These are phyloP conservation scores for Lingula anatina DNA, from an alignment of 2,888 invertebrate species.

Conservation along the genomic window DNA sequence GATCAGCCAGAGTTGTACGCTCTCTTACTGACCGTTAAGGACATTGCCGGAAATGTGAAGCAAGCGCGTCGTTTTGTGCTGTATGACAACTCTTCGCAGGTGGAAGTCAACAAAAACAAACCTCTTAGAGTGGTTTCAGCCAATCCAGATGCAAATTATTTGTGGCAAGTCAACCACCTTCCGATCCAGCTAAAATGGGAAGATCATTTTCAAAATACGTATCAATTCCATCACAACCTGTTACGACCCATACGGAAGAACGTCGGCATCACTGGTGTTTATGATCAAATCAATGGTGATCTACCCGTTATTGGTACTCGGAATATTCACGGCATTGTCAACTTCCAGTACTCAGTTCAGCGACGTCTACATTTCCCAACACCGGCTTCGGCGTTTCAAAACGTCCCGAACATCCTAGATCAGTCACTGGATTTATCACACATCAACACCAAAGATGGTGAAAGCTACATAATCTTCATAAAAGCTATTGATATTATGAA, in stretches of 20 bases:
- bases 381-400: too few species aligned
- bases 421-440: too few species aligned
- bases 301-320: conserved; percentile 17
- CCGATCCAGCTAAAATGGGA: conserved; percentile 14
- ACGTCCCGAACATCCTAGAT: too few species aligned
- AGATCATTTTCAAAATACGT: conserved; percentile 13
- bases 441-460: too few species aligned
- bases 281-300: conserved; percentile 15
- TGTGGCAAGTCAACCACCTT: conserved; percentile 16
- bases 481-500: conserved; percentile 15
- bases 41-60: conserved; percentile 11
- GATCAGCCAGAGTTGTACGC: conserved; percentile 11
- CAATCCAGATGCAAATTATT: conserved; percentile 6
- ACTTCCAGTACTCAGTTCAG: conserved; percentile 7
- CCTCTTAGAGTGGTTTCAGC: conserved; percentile 11
- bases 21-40: conserved; percentile 11
- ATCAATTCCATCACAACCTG: conserved; percentile 6
- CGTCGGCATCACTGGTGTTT: conserved; percentile 11
- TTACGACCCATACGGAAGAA: conserved; percentile 11
- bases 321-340: conserved; percentile 15
- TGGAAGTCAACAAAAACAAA: conserved; percentile 3
- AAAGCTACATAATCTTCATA: conserved; percentile 13
- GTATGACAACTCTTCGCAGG: conserved; percentile 12
- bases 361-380: background rate
- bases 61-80: conserved; percentile 14